phyloP scores from a whole-genome alignment of 2,888 invertebrate genomes.

The Patella caerulea region DNA sequence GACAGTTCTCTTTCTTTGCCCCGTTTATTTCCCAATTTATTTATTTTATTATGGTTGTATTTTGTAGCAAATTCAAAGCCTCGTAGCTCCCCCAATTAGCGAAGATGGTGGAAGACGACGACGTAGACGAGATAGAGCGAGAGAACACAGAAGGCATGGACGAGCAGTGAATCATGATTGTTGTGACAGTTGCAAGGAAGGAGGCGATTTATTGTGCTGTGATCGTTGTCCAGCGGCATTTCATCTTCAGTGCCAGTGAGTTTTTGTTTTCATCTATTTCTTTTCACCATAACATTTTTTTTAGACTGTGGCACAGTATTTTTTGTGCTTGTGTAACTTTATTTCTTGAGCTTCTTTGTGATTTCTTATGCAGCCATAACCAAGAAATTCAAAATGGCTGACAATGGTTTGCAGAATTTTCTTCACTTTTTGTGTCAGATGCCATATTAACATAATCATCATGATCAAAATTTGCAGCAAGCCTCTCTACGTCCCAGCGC shows the following conservation, averaged over 20 bases:
- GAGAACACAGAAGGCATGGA: constrained; percentile 73
- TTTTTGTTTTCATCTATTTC: constrained; percentile 21
- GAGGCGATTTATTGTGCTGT: constrained; percentile 94
- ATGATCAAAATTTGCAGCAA: no score
- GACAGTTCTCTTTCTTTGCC: constrained; percentile 11
- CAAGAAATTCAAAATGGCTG: constrained; percentile 23
- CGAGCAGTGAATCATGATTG: constrained; percentile 83
- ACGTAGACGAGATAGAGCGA: constrained; percentile 59
- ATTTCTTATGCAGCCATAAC: not conserved
- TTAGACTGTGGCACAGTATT: no score
- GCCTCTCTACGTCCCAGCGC: no score
- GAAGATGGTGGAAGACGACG: constrained; percentile 78
- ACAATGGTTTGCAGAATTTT: constrained; percentile 3
- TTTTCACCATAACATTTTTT: no score
- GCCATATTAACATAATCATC: no score
- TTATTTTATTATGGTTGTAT: not conserved
- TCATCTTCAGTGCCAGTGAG: constrained; percentile 95
- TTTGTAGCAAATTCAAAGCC: constrained; percentile 85
- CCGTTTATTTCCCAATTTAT: not conserved
- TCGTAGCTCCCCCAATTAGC: constrained; percentile 89
- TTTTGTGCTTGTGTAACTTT: no score
- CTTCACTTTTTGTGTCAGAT: no score
- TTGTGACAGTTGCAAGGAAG: constrained; percentile 95
- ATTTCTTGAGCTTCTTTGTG: no score
- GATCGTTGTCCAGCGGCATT: constrained; percentile 96